Conservation (phyloP, 2,113 vertebrate genomes). For the Hippocampus zosterae region DNA sequence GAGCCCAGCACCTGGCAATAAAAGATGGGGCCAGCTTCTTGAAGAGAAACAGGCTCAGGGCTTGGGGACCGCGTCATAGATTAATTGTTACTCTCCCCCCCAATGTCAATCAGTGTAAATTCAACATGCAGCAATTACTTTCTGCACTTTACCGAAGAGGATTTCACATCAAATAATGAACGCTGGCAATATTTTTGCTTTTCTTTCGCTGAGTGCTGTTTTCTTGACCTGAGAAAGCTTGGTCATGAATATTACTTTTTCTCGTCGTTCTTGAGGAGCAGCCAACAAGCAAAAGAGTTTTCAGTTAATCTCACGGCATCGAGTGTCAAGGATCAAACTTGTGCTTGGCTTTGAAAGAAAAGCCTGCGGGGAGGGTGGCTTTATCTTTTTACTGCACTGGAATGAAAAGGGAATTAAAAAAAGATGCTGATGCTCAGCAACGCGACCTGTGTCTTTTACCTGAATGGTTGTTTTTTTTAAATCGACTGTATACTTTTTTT, state of each 20-base stretch:
- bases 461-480: neutral
- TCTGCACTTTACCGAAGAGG: neutral
- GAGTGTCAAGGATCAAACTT: slow-evolving; percentile 43
- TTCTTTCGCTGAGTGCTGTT: neutral
- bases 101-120: neutral
- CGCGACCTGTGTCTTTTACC: slow-evolving; percentile 16
- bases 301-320: slow-evolving; percentile 16
- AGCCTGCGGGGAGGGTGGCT: slow-evolving; percentile 22
- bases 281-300: slow-evolving; percentile 20
- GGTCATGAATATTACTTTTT: neutral
- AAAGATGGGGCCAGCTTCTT: neutral
- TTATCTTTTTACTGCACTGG: slow-evolving; percentile 22
- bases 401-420: slow-evolving; percentile 30
- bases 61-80: neutral
- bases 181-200: neutral
- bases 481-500: neutral
- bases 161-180: neutral
- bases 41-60: neutral
- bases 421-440: slow-evolving; percentile 18
- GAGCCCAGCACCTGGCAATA: neutral
- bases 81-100: neutral
- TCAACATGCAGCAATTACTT: neutral
- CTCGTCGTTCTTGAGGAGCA: slow-evolving; percentile 24
- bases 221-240: neutral
- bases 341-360: slow-evolving; percentile 31